Evolutionary conservation across 2,888 invertebrate genomes (phyloP).

Genomic region (Parapristionchus giblindavisi): DNA sequence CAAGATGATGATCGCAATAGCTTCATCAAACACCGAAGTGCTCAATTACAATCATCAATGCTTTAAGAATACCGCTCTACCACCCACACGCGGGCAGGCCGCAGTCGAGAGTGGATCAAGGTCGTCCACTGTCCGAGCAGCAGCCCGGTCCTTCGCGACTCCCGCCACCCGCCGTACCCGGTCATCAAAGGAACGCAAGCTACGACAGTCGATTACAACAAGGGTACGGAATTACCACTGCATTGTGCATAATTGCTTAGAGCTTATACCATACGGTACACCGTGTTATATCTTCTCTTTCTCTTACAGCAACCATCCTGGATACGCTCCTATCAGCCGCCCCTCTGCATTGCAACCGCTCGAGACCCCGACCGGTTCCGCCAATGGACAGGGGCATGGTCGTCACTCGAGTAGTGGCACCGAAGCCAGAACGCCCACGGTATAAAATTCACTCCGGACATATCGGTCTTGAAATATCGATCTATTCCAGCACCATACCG

Average conservation of each 20-base stretch:
- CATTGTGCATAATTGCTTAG: too few species aligned
- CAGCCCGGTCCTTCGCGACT: conserved; percentile 26
- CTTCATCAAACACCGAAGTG: too few species aligned
- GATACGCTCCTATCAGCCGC: neutral
- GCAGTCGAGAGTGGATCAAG: neutral
- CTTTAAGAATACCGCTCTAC: conserved; percentile 1
- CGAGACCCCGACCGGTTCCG: neutral
- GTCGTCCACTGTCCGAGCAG: too few species aligned
- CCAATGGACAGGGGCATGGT: conserved; percentile 6
- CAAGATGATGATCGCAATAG: too few species aligned
- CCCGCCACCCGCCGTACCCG: conserved; percentile 8
- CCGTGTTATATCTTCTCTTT: neutral
- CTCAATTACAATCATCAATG: too few species aligned
- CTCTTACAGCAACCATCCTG: neutral
- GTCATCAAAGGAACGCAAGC: conserved; percentile 21
- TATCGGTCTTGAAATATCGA: neutral
- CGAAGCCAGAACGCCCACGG: conserved; percentile 20
- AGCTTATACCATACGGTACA: too few species aligned
- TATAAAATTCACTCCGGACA: neutral
- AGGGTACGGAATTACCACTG: neutral
- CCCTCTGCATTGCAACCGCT: neutral
- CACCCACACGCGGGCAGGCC: conserved; percentile 21
- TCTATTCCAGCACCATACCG: neutral
- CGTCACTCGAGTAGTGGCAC: conserved; percentile 18
- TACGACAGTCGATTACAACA: conserved; percentile 10